phyloP scores from a whole-genome alignment of 1,140 invertebrate species.

The Neotoxoptera formosana region DNA sequence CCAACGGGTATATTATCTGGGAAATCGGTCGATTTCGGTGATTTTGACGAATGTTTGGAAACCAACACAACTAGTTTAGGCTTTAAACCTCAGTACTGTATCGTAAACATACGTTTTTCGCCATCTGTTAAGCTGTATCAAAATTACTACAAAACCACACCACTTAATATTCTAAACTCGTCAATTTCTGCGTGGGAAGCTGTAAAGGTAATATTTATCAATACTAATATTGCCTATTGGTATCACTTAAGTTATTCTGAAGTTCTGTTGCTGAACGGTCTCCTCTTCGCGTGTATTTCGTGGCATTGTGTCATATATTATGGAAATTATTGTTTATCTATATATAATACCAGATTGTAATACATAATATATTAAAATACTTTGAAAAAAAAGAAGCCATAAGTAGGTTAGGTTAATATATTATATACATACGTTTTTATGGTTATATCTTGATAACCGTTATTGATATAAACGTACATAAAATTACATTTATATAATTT shows the following conservation, averaged over 20 bases:
- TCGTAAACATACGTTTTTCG: slow-evolving; percentile 60
- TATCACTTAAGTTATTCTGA: background rate
- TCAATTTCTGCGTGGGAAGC: slow-evolving; percentile 54
- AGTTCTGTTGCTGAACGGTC: background rate
- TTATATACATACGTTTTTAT: background rate
- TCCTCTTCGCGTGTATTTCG: background rate
- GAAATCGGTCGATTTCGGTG: slow-evolving; percentile 61
- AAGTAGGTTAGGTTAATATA: too few relatives aligned
- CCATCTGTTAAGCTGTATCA: slow-evolving; percentile 23
- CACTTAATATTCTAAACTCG: background rate
- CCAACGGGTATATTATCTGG: slow-evolving; percentile 62
- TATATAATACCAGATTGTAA: background rate
- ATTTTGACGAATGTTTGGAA: slow-evolving; percentile 63
- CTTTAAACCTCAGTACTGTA: slow-evolving; percentile 62
- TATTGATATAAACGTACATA: background rate
- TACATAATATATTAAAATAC: background rate
- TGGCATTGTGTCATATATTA: background rate
- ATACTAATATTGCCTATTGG: too few relatives aligned
- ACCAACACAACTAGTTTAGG: slow-evolving; percentile 56
- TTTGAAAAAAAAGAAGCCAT: too few relatives aligned
- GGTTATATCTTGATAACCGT: background rate
- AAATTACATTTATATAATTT: background rate
- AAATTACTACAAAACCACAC: background rate
- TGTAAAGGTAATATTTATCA: slow-evolving; percentile 40
- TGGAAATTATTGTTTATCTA: background rate